Percentiles rank a stretch among this genome's conserved stretches.
Conservation (phyloP, 2,888 invertebrate genomes). For the Tetrapedia diversipes region DNA sequence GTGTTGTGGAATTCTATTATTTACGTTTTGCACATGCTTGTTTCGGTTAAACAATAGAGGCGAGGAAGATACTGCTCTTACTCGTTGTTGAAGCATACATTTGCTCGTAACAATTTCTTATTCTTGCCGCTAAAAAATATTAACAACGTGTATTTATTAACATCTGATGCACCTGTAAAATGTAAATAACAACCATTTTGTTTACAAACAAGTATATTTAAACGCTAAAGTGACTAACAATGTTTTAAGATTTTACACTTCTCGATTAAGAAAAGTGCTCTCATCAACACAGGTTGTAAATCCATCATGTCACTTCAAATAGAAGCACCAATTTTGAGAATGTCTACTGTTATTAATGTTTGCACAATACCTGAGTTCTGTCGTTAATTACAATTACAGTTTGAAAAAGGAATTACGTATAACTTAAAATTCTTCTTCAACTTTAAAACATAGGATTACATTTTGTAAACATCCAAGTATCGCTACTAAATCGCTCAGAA, state of each 20-base stretch:
- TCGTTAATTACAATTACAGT: too few relatives aligned
- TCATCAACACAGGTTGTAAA: too few relatives aligned
- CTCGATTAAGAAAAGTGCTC: too few relatives aligned
- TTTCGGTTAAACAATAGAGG: not conserved
- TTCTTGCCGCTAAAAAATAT: not conserved
- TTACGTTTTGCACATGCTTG: not conserved
- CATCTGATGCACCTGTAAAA: not conserved
- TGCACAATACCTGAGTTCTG: too few relatives aligned
- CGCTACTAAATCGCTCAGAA: too few relatives aligned
- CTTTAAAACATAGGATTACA: too few relatives aligned
- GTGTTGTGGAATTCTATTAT: not conserved
- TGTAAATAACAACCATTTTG: not conserved
- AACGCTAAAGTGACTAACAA: not conserved
- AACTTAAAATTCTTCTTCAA: too few relatives aligned
- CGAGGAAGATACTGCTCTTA: conserved; percentile 1
- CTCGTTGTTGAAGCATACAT: conserved; percentile 39
- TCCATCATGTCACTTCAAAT: too few relatives aligned
- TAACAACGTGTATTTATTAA: not conserved
- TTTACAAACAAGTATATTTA: not conserved
- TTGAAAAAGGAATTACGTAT: too few relatives aligned
- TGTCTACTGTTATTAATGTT: too few relatives aligned
- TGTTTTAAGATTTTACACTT: not conserved
- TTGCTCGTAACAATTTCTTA: not conserved
- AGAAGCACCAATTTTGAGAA: too few relatives aligned
- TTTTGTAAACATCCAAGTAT: not conserved